These are phyloP conservation scores for Drosophila elegans DNA, from an alignment of 1,140 invertebrate species.

Conservation along the genomic window DNA sequence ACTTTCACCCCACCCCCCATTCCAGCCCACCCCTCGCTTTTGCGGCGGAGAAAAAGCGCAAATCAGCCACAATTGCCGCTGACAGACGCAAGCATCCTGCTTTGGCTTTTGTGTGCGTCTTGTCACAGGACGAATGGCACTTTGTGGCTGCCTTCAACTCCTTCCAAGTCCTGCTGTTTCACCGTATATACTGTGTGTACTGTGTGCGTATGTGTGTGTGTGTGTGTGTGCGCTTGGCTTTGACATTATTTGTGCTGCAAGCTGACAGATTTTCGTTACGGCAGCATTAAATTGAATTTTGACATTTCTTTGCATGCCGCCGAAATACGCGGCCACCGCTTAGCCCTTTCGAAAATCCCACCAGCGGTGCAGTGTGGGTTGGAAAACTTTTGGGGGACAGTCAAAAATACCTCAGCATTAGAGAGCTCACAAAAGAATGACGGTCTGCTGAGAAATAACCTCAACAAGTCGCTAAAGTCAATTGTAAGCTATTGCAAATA, in stretches of 20 bases:
- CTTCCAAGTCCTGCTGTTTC: slow-evolving; percentile 6
- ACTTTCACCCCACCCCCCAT: neutral
- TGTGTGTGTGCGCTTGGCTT: slow-evolving; percentile 59
- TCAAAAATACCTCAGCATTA: neutral
- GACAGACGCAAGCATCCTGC: slow-evolving; percentile 77
- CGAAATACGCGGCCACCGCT: slow-evolving; percentile 8
- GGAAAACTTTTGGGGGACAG: neutral
- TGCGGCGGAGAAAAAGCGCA: slow-evolving; percentile 67
- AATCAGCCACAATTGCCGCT: slow-evolving; percentile 81
- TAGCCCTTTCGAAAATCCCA: neutral
- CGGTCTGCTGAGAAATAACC: neutral
- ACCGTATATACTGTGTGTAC: too few relatives aligned
- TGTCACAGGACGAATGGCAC: slow-evolving; percentile 39
- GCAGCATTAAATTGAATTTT: slow-evolving; percentile 82
- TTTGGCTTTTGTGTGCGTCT: slow-evolving; percentile 57
- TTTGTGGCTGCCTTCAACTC: slow-evolving; percentile 33
- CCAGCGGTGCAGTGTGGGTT: neutral
- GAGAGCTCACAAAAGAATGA: neutral
- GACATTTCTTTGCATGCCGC: slow-evolving; percentile 76
- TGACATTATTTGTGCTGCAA: slow-evolving; percentile 82
- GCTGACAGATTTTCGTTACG: slow-evolving; percentile 78
- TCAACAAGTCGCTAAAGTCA: neutral
- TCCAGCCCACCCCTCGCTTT: neutral
- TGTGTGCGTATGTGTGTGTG: slow-evolving; percentile 13
- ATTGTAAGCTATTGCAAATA: neutral